Conservation (phyloP, 2,113 vertebrate species). For the Sorex fumeus region DNA sequence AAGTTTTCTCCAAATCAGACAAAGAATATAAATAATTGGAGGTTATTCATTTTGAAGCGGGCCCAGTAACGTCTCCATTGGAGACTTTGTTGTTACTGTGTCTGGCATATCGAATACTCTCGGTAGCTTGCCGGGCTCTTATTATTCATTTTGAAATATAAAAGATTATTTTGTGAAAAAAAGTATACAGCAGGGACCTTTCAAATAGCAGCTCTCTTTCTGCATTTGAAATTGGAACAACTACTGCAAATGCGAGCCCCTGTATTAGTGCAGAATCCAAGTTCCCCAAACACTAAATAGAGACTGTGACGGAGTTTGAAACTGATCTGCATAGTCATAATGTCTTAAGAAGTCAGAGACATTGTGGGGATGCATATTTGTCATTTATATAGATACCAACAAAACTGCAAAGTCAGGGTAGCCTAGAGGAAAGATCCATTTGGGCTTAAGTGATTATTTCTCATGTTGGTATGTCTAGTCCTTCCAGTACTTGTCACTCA, state of each 20-base stretch:
- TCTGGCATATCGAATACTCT: too few relatives aligned
- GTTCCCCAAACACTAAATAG: conserved; percentile 63
- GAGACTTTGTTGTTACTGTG: too few relatives aligned
- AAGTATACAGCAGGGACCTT: conserved; percentile 51
- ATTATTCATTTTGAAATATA: conserved; percentile 68
- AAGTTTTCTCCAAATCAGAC: conserved; percentile 42
- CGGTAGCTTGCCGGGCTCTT: too few relatives aligned
- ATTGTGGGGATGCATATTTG: conserved; percentile 24
- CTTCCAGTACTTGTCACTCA: conserved; percentile 44
- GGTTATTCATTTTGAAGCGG: conserved; percentile 58
- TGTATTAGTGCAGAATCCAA: not conserved
- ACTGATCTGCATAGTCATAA: conserved; percentile 79
- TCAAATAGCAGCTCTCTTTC: conserved; percentile 60
- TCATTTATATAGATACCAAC: conserved; percentile 66
- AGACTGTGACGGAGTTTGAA: conserved; percentile 62
- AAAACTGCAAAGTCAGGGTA: conserved; percentile 54
- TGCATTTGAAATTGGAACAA: conserved; percentile 70
- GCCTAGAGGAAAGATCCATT: conserved; percentile 2
- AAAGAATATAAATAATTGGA: conserved; percentile 61
- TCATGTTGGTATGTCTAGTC: not conserved
- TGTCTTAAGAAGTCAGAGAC: conserved; percentile 60
- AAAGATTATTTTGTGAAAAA: conserved; percentile 37
- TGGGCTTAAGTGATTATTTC: conserved; percentile 6
- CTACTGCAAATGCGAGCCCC: not conserved
- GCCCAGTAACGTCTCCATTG: too few relatives aligned